phyloP scores from a whole-genome alignment of 1,140 invertebrate species.

The Trinorchestia longiramus region DNA sequence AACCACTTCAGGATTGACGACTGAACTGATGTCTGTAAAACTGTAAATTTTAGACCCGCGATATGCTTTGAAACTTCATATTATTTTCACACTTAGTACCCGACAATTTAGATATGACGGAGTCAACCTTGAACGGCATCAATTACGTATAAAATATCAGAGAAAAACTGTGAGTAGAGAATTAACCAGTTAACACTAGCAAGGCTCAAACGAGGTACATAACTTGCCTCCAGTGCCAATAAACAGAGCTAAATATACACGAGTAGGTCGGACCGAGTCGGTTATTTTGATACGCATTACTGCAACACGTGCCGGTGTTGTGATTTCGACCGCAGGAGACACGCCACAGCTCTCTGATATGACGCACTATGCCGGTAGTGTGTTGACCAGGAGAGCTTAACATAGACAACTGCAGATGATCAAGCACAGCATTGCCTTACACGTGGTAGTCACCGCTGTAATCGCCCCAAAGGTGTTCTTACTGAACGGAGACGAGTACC shows the following conservation, averaged over 20 bases:
- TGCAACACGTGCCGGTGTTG: background rate
- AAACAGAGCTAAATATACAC: background rate
- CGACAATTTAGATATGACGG: background rate
- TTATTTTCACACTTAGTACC: background rate
- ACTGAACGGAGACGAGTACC: too few relatives aligned
- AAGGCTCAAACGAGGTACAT: background rate
- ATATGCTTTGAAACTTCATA: background rate
- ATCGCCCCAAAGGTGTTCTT: background rate
- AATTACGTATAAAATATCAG: background rate
- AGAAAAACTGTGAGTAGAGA: background rate
- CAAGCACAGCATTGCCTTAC: background rate
- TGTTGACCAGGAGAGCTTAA: background rate
- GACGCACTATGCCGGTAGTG: background rate
- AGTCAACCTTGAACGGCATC: background rate
- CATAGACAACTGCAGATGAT: background rate
- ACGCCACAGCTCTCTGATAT: background rate
- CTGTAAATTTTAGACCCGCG: background rate
- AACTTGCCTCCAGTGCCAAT: background rate
- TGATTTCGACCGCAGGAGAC: background rate
- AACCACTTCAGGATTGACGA: background rate
- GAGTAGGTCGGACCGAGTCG: background rate
- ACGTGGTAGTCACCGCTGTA: background rate
- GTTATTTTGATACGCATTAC: slow-evolving; percentile 1
- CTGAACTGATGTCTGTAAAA: background rate
- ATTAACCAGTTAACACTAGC: background rate